Evolutionary conservation across 2,113 vertebrate genomes (phyloP), one percentile per base, ranked within the genome.

Genomic region (Pseudopipra pipra): DNA sequence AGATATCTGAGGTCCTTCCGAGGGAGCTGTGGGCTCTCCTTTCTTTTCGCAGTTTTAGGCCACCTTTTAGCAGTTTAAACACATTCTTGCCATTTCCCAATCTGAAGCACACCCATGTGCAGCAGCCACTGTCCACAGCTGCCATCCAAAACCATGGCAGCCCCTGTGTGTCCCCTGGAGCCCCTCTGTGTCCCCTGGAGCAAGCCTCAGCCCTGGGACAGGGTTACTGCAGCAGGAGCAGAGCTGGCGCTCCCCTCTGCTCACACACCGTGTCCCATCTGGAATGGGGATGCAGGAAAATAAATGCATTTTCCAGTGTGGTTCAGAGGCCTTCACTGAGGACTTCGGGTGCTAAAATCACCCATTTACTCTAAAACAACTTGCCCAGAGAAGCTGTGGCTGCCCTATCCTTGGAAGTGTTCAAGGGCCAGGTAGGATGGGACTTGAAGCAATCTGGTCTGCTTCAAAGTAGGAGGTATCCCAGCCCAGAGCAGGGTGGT

Each of bases 31-130:
- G 49, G 59, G 35, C 35, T 74, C 52, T 35, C 31, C 39, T 77
- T 55, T 68, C 41, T 54, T 67, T 83, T 7, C 72, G 39, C 54
- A 84, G 30, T 49, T 65, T 27, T 41, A 41, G 68, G 37, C 43
- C 16, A 39, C 11, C 44, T 62, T 67, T 83, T 7, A 79, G 39
- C 54, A 84, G 30, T 49, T 65, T 27, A 51, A 47, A 66, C 46
- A 35, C n/a, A 17, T 55, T 65, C 65, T n/a, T 86, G 72, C 62
- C 33, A 7, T 28, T 68, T 84, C 30, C 28, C 35, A 27, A n/a
- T 3, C 23, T 0, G 0, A 62, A 63, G 44, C 41, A 71, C 37
- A 19, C 11, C 5, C 41, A 8, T 1, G 7, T 52, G 12, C 49
- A 41, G 65, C 51, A 71, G 70, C 18, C 55, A 13, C 0, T 0